phyloP scores from a whole-genome alignment of 1,140 invertebrate genomes.

The Plodia interpunctella region DNA sequence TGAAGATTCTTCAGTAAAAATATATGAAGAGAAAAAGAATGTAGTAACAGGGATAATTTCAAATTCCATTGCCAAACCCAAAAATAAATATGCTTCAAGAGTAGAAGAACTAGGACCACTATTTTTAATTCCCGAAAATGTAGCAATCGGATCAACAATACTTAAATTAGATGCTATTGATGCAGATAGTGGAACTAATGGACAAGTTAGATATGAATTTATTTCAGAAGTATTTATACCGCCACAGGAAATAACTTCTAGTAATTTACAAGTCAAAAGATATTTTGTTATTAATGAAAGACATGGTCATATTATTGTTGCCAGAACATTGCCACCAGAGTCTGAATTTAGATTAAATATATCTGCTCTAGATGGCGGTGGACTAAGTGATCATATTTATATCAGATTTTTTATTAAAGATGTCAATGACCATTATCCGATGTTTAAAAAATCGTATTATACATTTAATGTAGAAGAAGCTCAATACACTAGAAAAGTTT shows the following conservation, averaged over 20 bases:
- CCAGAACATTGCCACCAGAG: slow-evolving; percentile 85
- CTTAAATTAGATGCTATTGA: slow-evolving; percentile 89
- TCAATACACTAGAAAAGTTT: slow-evolving; percentile 81
- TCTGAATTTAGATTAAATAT: slow-evolving; percentile 87
- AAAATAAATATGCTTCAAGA: slow-evolving; percentile 75
- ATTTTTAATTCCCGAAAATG: slow-evolving; percentile 86
- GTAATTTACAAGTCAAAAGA: slow-evolving; percentile 74
- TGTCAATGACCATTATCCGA: slow-evolving; percentile 91
- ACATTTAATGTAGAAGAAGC: slow-evolving; percentile 90
- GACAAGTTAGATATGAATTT: slow-evolving; percentile 86
- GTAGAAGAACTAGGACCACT: slow-evolving; percentile 73
- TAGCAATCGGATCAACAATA: slow-evolving; percentile 84
- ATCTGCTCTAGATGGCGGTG: slow-evolving; percentile 85
- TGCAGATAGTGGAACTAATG: slow-evolving; percentile 86
- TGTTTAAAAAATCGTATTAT: slow-evolving; percentile 89
- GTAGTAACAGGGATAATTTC: slow-evolving; percentile 42
- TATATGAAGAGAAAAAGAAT: slow-evolving; percentile 65
- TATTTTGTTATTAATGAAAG: slow-evolving; percentile 86
- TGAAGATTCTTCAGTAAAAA: slow-evolving; percentile 64
- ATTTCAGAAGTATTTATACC: slow-evolving; percentile 81
- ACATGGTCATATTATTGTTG: slow-evolving; percentile 86
- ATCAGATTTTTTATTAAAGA: slow-evolving; percentile 85
- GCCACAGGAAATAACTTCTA: slow-evolving; percentile 55
- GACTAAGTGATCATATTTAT: slow-evolving; percentile 82
- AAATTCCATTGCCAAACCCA: slow-evolving; percentile 61